phyloP scores from a whole-genome alignment of 2,113 vertebrate genomes.

The Notothenia rossii region DNA sequence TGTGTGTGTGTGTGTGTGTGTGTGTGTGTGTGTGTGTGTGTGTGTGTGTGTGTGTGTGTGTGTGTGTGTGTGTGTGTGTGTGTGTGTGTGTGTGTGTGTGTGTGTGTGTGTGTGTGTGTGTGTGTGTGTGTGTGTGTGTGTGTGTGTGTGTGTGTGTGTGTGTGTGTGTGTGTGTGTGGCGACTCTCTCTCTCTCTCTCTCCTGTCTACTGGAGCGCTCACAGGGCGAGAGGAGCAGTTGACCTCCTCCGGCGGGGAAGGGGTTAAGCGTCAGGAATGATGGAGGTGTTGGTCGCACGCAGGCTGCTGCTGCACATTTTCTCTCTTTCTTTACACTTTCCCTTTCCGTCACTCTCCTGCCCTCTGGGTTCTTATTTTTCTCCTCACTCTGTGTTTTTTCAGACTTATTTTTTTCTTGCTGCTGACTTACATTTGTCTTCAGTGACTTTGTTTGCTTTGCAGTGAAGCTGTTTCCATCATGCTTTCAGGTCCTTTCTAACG shows the following conservation, averaged over 20 bases:
- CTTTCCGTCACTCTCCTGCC: conserved; percentile 40
- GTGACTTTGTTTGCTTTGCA: not conserved
- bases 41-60: too few species aligned
- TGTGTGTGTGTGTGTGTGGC: too few species aligned
- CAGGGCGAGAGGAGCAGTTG: conserved; percentile 47
- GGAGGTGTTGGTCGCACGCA: conserved; percentile 71
- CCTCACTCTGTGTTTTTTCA: conserved; percentile 27
- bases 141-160: too few species aligned
- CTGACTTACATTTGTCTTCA: conserved; percentile 27
- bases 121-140: too few species aligned
- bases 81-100: too few species aligned
- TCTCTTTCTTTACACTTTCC: conserved; percentile 44
- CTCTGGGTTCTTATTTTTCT: conserved; percentile 53
- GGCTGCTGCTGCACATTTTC: conserved; percentile 57
- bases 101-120: too few species aligned
- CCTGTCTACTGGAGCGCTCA: conserved; percentile 51
- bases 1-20: too few species aligned
- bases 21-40: too few species aligned
- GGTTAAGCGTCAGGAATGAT: conserved; percentile 77
- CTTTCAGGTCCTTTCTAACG: not conserved
- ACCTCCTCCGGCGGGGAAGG: conserved; percentile 47
- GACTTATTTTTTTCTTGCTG: not conserved
- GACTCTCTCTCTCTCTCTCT: not conserved
- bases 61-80: too few species aligned
- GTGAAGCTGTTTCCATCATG: not conserved